Percentiles rank a stretch among this genome's conserved stretches.
Evolutionary conservation across 2,888 invertebrate species (phyloP).

Genomic region (Cheilosia soror): DNA sequence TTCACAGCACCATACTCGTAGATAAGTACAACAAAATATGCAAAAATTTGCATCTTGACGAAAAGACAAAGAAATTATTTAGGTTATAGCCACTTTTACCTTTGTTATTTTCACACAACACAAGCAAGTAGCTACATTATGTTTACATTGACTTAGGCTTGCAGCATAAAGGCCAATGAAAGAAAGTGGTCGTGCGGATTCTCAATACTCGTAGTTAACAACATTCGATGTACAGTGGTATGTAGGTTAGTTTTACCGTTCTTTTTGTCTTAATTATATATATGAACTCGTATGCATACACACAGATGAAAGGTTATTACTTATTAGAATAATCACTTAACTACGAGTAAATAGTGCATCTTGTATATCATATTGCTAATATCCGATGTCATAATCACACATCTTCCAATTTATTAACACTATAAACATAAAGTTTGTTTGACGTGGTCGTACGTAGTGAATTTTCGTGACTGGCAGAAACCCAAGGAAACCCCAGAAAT

Average conservation of each 20-base stretch:
- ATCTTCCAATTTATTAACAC: too few species aligned
- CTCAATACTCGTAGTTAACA: constrained; percentile 46
- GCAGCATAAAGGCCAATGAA: constrained; percentile 53
- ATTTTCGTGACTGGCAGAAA: too few species aligned
- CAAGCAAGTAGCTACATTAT: background rate
- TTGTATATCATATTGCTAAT: too few species aligned
- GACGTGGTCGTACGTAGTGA: too few species aligned
- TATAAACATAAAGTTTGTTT: too few species aligned
- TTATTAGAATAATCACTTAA: too few species aligned
- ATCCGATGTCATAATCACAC: too few species aligned
- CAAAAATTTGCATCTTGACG: constrained; percentile 38
- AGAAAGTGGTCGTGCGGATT: background rate
- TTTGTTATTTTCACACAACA: constrained; percentile 30
- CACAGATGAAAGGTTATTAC: background rate
- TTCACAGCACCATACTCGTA: too few species aligned
- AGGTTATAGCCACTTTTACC: constrained; percentile 69
- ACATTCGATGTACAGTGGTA: constrained; percentile 26
- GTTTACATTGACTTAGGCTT: constrained; percentile 14
- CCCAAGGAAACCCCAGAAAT: too few species aligned
- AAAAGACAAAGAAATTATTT: constrained; percentile 58
- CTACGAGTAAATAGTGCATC: too few species aligned
- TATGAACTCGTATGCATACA: background rate
- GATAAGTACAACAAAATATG: background rate
- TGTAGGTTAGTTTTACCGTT: constrained; percentile 66
- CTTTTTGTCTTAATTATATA: constrained; percentile 14